Evolutionary conservation across 2,888 invertebrate genomes (phyloP).

Genomic region (Megalurothrips usitatus): DNA sequence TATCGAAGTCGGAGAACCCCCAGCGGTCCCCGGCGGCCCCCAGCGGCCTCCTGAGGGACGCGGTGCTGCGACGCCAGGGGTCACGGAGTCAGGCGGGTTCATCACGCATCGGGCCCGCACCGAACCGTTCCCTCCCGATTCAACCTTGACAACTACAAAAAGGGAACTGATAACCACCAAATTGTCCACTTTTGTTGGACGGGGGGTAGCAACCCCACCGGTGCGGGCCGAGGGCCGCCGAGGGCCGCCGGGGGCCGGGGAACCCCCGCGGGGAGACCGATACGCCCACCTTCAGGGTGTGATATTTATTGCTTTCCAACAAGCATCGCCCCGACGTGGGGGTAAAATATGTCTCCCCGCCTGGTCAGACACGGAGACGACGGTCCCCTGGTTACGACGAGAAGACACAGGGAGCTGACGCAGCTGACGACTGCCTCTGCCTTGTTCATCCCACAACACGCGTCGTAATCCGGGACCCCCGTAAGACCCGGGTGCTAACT

Average conservation of each 20-base stretch:
- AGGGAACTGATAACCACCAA: constrained; percentile 18
- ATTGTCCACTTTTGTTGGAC: constrained; percentile 23
- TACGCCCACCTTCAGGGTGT: constrained; percentile 18
- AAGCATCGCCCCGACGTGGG: neutral
- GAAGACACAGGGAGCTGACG: too few species aligned
- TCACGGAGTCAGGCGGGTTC: neutral
- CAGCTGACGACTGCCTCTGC: too few species aligned
- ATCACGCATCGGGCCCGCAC: neutral
- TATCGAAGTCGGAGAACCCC: neutral
- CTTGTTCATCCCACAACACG: too few species aligned
- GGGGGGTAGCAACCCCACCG: neutral
- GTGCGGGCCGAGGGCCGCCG: neutral
- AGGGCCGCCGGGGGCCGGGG: too few species aligned
- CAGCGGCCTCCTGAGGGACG: neutral
- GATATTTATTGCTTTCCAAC: constrained; percentile 18
- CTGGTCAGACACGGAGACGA: neutral
- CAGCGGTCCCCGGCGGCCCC: too few species aligned
- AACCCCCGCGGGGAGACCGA: neutral
- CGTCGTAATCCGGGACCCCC: too few species aligned
- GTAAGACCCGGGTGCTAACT: too few species aligned
- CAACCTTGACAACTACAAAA: constrained; percentile 17
- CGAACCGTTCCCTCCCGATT: neutral
- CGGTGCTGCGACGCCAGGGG: neutral
- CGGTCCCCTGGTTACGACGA: too few species aligned
- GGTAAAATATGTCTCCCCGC: constrained; percentile 17